Conservation (phyloP, 92 coral and sea anemone species). For the Phenganax stokvisi region DNA sequence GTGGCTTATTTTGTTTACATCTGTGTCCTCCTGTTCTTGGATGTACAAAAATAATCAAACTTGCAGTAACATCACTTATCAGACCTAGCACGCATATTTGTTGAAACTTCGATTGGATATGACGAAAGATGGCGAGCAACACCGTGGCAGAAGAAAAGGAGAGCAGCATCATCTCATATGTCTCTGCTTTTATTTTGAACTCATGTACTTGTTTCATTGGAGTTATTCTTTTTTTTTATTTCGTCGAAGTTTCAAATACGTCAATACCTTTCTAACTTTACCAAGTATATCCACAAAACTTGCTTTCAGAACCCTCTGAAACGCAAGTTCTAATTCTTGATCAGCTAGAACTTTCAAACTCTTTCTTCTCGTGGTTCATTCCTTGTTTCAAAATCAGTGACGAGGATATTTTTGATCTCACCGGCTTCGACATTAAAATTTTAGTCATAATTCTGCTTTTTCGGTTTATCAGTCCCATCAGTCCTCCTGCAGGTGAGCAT, state of each 20-base stretch:
- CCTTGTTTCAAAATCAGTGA: constrained; percentile 78
- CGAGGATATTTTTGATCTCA: constrained; percentile 73
- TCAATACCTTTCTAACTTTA: constrained; percentile 26
- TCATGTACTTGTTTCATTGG: neutral
- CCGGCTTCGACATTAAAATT: constrained; percentile 82
- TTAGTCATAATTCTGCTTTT: constrained; percentile 71
- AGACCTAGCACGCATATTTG: neutral
- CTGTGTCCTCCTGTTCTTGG: constrained; percentile 8
- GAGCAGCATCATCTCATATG: constrained; percentile 10
- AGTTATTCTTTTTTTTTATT: neutral
- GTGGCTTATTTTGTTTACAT: neutral
- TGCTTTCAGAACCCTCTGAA: constrained; percentile 18
- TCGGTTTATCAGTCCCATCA: constrained; percentile 45
- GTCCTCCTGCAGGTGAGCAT: constrained; percentile 71
- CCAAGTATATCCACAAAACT: constrained; percentile 8
- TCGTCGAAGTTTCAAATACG: constrained; percentile 25
- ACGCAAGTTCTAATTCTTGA: constrained; percentile 19
- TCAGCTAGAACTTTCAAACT: constrained; percentile 50
- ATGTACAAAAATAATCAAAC: neutral
- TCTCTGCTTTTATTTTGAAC: constrained; percentile 20
- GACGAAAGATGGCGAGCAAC: constrained; percentile 2
- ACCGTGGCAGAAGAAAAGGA: neutral
- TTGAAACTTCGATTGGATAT: neutral
- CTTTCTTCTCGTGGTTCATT: constrained; percentile 72
- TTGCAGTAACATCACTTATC: neutral